Conservation (phyloP, 2,113 vertebrate genomes). For the Microcebus griseorufus region DNA sequence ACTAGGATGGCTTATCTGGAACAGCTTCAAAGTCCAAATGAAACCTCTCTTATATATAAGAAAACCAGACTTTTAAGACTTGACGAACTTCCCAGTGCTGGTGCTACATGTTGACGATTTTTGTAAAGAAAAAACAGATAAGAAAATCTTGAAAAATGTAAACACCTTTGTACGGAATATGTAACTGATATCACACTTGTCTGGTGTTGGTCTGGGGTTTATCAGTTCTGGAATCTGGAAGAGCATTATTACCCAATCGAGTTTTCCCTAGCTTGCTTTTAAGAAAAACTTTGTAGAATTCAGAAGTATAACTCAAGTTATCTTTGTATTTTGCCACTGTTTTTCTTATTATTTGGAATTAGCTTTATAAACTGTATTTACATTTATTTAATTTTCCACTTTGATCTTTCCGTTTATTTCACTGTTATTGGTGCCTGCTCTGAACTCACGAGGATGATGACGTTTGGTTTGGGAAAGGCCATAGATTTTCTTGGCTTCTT, state of each 20-base stretch:
- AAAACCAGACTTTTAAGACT: neutral
- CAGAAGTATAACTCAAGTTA: neutral
- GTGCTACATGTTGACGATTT: neutral
- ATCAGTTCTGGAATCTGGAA: neutral
- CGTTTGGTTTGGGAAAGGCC: neutral
- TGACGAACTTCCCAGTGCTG: neutral
- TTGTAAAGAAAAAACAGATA: neutral
- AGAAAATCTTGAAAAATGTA: neutral
- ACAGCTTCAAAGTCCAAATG: neutral
- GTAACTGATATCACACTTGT: neutral
- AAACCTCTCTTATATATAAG: neutral
- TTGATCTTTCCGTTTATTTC: neutral
- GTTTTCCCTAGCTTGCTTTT: neutral
- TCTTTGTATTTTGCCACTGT: neutral
- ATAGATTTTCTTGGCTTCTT: neutral
- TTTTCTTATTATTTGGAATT: neutral
- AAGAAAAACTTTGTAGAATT: neutral
- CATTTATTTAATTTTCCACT: neutral
- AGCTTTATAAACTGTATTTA: neutral
- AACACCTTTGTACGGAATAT: neutral
- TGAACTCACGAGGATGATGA: neutral
- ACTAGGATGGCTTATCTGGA: neutral
- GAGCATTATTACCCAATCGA: rapidly evolving
- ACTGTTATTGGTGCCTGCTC: too few relatives aligned
- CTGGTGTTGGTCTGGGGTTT: neutral